Percentiles rank a stretch among this genome's conserved stretches.
These are phyloP conservation scores for Acrocera orbiculus DNA, from an alignment of 2,888 invertebrate species.

Conservation along the genomic window DNA sequence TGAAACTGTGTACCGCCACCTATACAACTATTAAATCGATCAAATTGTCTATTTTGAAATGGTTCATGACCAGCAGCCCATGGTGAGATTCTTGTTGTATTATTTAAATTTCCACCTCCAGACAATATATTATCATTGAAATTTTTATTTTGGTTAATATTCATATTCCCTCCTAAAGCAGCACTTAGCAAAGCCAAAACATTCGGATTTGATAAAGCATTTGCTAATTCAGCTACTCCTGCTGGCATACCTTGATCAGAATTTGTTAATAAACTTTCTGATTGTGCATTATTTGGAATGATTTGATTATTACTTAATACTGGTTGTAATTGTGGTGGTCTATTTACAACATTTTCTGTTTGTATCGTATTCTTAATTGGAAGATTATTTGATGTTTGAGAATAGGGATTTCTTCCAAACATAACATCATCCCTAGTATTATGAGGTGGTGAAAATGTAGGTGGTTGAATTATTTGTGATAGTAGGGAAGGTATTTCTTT, in stretches of 20 bases:
- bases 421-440: too few relatives aligned
- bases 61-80: slow-evolving; percentile 4
- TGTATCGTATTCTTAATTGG: not conserved
- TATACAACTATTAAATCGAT: slow-evolving; percentile 9
- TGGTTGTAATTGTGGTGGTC: too few relatives aligned
- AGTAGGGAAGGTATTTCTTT: slow-evolving; percentile 3
- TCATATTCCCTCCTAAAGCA: slow-evolving; percentile 23
- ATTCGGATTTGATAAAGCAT: slow-evolving; percentile 22
- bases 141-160: not conserved
- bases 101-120: not conserved
- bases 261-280: not conserved
- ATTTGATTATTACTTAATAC: not conserved
- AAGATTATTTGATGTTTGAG: not conserved
- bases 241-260: too few relatives aligned
- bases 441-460: slow-evolving; percentile 3
- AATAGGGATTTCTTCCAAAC: not conserved
- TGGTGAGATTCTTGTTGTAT: not conserved
- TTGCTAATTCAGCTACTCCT: slow-evolving; percentile 16
- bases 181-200: slow-evolving; percentile 23
- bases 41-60: not conserved
- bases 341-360: not conserved
- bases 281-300: not conserved
- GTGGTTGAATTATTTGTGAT: slow-evolving; percentile 4
- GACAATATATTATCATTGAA: not conserved
- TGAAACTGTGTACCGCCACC: slow-evolving; percentile 8